Percentiles rank a stretch among this genome's conserved stretches.
Evolutionary conservation across 2,797 vertebrate species (phyloP).

Genomic region (Hypotaenidia philippensis): DNA sequence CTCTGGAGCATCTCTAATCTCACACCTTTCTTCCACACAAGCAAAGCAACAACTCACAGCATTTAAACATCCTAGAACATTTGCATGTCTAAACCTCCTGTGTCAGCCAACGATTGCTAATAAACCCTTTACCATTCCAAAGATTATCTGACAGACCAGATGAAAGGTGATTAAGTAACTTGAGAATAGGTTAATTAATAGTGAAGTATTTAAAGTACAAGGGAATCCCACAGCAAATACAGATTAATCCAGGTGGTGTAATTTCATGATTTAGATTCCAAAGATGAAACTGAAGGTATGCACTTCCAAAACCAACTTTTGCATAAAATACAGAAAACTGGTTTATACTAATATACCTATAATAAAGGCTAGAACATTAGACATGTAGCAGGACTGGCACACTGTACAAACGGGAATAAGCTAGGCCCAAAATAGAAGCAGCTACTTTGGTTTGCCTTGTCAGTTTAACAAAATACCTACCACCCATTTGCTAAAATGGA

Average conservation of each 20-base stretch:
- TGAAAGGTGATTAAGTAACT: not conserved
- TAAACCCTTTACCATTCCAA: not conserved
- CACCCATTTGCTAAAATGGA: not conserved
- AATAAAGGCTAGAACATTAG: not conserved
- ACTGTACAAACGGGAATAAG: not conserved
- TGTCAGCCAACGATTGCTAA: not conserved
- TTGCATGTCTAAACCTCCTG: not conserved
- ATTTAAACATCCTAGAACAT: not conserved
- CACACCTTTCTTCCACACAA: not conserved
- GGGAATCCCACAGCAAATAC: not conserved
- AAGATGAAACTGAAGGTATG: not conserved
- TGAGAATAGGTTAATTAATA: not conserved
- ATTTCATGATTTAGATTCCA: not conserved
- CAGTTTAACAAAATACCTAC: not conserved
- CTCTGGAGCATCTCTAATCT: not conserved
- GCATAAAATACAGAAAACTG: not conserved
- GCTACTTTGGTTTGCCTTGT: not conserved
- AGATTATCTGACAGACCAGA: not conserved
- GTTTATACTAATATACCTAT: not conserved
- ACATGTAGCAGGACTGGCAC: not conserved
- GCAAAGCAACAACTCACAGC: not conserved
- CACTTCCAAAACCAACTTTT: not conserved
- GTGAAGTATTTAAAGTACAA: not conserved
- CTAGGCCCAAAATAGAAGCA: not conserved
- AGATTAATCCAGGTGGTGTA: not conserved